A percentile compares a stretch with the other conserved stretches of the same genome.
Evolutionary conservation across 1,140 invertebrate genomes (phyloP).

Genomic region (Calosoma granatense): DNA sequence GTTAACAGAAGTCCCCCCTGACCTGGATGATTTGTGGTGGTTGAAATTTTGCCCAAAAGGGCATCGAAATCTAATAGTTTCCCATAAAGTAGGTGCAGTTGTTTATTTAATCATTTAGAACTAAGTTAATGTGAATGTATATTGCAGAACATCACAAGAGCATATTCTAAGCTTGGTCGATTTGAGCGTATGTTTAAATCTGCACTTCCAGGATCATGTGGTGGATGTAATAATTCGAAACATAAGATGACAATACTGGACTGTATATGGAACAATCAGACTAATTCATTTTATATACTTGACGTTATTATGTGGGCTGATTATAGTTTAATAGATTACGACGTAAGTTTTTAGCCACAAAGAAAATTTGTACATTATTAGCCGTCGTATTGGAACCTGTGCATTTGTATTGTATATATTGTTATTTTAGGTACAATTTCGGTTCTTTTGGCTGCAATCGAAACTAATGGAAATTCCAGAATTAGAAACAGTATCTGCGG

Average conservation of each 20-base stretch:
- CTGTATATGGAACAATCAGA: conserved; percentile 58
- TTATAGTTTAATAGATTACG: conserved; percentile 63
- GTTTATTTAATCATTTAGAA: conserved; percentile 7
- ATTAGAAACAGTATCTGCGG: conserved; percentile 28
- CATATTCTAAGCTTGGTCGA: conserved; percentile 59
- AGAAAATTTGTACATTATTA: conserved; percentile 3
- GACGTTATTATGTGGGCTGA: conserved; percentile 78
- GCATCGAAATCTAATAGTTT: conserved; percentile 64
- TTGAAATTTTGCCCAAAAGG: conserved; percentile 76
- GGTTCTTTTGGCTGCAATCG: conserved; percentile 64
- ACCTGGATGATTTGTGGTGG: conserved; percentile 70
- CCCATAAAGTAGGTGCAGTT: conserved; percentile 46
- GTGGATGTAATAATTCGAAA: conserved; percentile 23
- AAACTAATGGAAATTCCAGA: conserved; percentile 51
- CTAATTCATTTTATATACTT: conserved; percentile 61
- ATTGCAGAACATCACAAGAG: conserved; percentile 58
- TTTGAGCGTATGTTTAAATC: conserved; percentile 49
- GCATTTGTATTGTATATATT: conserved; percentile 9
- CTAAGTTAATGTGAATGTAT: conserved; percentile 14
- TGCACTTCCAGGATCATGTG: conserved; percentile 56
- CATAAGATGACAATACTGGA: conserved; percentile 56
- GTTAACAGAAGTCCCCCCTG: conserved; percentile 73
- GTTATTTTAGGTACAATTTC: conserved; percentile 53
- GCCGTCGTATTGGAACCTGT: background rate
- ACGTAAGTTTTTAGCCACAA: conserved; percentile 55